Evolutionary conservation across 2,113 vertebrate genomes (phyloP).

Genomic region (Motacilla tschutschensis): DNA sequence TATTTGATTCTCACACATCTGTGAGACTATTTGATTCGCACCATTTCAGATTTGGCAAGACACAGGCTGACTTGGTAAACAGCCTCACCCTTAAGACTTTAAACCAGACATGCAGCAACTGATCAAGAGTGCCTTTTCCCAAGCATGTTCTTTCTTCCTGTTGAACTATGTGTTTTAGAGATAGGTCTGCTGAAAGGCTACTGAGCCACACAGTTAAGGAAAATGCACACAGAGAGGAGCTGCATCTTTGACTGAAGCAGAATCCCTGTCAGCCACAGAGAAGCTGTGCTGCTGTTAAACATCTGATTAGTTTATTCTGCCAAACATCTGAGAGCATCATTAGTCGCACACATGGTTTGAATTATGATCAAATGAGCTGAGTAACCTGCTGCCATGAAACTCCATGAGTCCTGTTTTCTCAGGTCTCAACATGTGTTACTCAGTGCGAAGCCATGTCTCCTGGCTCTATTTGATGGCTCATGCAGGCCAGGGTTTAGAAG

Average conservation of each 20-base stretch:
- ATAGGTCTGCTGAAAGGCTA: neutral
- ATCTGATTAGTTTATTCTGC: slow-evolving; percentile 60
- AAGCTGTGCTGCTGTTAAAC: slow-evolving; percentile 47
- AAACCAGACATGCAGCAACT: slow-evolving; percentile 8
- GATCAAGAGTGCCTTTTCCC: neutral
- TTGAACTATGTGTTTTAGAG: neutral
- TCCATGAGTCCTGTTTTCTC: slow-evolving; percentile 28
- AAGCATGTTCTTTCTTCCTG: neutral
- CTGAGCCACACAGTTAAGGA: neutral
- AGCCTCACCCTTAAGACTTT: neutral
- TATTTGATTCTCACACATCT: neutral
- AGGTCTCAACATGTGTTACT: slow-evolving; percentile 48
- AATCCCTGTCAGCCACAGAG: slow-evolving; percentile 8
- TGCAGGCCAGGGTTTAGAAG: neutral
- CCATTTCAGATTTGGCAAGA: neutral
- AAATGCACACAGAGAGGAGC: neutral
- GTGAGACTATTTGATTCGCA: neutral
- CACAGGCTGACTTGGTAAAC: neutral
- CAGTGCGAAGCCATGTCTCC: neutral
- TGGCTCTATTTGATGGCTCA: neutral
- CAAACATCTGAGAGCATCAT: slow-evolving; percentile 64
- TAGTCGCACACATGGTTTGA: slow-evolving; percentile 67
- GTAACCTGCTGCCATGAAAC: slow-evolving; percentile 51
- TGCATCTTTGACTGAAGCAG: neutral
- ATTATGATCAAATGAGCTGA: slow-evolving; percentile 51